Conservation (phyloP, 2,888 invertebrate species). For the Yponomeuta cagnagella region DNA sequence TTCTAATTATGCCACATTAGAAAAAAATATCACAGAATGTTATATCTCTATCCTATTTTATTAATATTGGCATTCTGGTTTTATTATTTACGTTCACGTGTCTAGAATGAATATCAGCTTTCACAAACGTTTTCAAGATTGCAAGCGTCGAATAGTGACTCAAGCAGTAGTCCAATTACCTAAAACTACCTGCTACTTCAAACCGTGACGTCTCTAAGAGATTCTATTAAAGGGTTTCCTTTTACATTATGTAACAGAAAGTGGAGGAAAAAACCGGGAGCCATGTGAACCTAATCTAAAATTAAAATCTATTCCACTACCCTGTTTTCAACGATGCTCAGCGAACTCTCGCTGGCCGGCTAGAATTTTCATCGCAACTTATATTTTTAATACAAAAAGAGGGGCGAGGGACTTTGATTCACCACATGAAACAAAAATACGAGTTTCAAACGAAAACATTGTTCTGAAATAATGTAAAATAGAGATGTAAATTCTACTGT, state of each 20-base stretch:
- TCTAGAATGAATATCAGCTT: no score
- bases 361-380: constrained; percentile 31
- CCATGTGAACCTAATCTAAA: constrained; percentile 41
- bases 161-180: background rate
- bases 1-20: no score
- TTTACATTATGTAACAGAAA: background rate
- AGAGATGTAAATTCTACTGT: background rate
- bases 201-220: background rate
- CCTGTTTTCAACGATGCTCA: constrained; percentile 21
- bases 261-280: constrained; percentile 14
- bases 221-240: background rate
- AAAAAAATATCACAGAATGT: no score
- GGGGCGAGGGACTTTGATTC: constrained; percentile 29
- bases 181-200: background rate
- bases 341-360: constrained; percentile 22
- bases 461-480: background rate
- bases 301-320: constrained; percentile 46
- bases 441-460: constrained; percentile 1
- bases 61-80: no score
- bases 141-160: no score
- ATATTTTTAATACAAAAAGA: constrained; percentile 20
- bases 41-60: no score
- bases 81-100: no score
- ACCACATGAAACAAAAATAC: constrained; percentile 22
- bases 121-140: no score